A percentile compares a stretch with the other conserved stretches of the same genome.
These are phyloP conservation scores for Peucedramus taeniatus DNA, from an alignment of 2,113 vertebrate genomes.

Conservation along the genomic window DNA sequence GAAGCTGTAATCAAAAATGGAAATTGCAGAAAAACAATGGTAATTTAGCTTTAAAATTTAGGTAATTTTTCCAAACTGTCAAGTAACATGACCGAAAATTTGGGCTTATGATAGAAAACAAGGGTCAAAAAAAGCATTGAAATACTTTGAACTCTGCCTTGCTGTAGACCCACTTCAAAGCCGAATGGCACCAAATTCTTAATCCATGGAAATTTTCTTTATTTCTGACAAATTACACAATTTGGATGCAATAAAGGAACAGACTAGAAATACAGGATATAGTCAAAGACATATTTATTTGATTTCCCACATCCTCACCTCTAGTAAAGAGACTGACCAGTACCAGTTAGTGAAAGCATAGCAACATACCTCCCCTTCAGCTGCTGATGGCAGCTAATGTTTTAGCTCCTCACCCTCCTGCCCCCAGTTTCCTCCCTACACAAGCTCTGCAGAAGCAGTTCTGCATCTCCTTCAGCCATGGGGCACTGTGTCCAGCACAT, in stretches of 20 bases:
- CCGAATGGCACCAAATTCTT: background rate
- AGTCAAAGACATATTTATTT: background rate
- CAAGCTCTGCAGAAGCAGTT: background rate
- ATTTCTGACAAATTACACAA: background rate
- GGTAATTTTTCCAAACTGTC: background rate
- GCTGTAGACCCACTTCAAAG: background rate
- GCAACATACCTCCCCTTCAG: background rate
- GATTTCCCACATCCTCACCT: background rate
- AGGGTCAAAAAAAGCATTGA: background rate
- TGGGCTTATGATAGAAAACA: background rate
- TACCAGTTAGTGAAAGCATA: background rate
- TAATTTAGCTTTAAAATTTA: background rate
- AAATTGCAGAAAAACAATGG: background rate
- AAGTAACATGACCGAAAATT: background rate
- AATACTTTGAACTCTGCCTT: background rate
- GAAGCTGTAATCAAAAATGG: background rate
- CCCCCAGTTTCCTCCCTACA: background rate
- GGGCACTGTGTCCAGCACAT: background rate
- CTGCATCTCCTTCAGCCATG: background rate
- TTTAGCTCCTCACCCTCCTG: background rate
- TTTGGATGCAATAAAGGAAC: background rate
- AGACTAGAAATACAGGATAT: background rate
- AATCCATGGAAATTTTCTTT: background rate
- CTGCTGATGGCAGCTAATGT: background rate
- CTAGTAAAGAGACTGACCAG: background rate